Percentiles rank a stretch among this genome's conserved stretches.
Evolutionary conservation across 2,113 vertebrate species (phyloP).

Genomic region (Peromyscus polionotus): DNA sequence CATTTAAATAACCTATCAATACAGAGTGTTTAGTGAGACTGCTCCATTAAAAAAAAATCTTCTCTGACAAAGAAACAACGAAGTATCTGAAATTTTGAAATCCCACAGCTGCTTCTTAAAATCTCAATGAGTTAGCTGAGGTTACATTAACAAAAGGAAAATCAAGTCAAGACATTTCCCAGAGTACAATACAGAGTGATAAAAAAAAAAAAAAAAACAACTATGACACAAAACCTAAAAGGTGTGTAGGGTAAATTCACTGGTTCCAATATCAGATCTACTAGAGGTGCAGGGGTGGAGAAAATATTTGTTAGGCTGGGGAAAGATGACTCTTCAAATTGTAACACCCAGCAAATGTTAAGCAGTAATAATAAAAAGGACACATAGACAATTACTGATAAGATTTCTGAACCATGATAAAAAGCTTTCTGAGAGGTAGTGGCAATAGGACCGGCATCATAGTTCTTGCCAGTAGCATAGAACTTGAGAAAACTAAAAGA

Average conservation of each 20-base stretch:
- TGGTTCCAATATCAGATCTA: not conserved
- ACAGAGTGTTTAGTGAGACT: not conserved
- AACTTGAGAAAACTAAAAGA: not conserved
- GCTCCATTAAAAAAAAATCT: not conserved
- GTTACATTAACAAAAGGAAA: constrained; percentile 9
- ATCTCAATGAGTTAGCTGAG: not conserved
- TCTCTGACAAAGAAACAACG: not conserved
- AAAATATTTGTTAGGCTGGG: constrained; percentile 4
- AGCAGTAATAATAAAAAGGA: not conserved
- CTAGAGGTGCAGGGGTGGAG: not conserved
- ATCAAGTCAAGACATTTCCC: not conserved
- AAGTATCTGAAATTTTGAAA: not conserved
- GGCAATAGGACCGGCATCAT: not conserved
- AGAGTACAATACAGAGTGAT: not conserved
- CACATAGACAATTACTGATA: not conserved
- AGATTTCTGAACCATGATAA: not conserved
- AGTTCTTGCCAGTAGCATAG: not conserved
- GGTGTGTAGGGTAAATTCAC: not conserved
- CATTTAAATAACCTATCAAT: not conserved
- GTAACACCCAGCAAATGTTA: constrained; percentile 20
- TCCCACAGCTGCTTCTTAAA: not conserved
- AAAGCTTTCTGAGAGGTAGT: constrained; percentile 9
- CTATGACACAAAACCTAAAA: constrained; percentile 24
- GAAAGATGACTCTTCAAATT: not conserved
- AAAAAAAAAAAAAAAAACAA: not conserved